These are phyloP conservation scores for Caenorhabditis afra DNA, from an alignment of 2,888 invertebrate genomes.

Conservation along the genomic window DNA sequence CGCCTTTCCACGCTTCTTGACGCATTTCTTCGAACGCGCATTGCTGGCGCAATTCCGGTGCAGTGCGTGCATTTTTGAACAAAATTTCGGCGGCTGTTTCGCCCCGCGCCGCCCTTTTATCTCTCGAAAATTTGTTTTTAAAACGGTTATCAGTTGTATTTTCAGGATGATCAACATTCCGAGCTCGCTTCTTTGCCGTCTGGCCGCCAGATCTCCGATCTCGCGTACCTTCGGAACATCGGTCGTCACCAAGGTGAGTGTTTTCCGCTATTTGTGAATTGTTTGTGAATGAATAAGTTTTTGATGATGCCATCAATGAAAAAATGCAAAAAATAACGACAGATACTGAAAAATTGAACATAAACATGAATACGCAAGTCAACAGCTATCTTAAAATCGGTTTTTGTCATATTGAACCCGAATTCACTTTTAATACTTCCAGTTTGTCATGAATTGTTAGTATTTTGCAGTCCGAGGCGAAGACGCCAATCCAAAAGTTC, in stretches of 20 bases:
- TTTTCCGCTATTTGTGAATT: not conserved
- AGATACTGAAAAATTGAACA: not conserved
- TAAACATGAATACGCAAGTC: not conserved
- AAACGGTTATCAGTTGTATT: conserved; percentile 9
- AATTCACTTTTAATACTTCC: too few species aligned
- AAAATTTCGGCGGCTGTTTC: conserved; percentile 25
- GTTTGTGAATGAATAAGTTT: not conserved
- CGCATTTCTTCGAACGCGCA: conserved; percentile 50
- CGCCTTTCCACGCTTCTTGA: conserved; percentile 15
- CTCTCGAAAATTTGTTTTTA: not conserved
- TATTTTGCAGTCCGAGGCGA: conserved; percentile 55
- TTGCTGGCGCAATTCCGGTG: conserved; percentile 50
- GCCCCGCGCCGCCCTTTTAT: conserved; percentile 43
- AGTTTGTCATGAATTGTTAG: not conserved
- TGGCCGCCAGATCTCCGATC: conserved; percentile 52
- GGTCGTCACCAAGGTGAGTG: conserved; percentile 45
- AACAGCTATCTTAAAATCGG: not conserved
- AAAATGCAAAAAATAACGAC: not conserved
- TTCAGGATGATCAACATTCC: conserved; percentile 61
- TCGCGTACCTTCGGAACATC: conserved; percentile 55
- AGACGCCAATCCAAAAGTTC: conserved; percentile 75
- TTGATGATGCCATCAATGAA: too few species aligned
- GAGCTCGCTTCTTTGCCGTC: conserved; percentile 51
- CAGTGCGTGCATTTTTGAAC: conserved; percentile 57
- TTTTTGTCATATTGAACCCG: not conserved